Evolutionary conservation across 2,113 vertebrate species (phyloP).

Genomic region (Nibea coibor): DNA sequence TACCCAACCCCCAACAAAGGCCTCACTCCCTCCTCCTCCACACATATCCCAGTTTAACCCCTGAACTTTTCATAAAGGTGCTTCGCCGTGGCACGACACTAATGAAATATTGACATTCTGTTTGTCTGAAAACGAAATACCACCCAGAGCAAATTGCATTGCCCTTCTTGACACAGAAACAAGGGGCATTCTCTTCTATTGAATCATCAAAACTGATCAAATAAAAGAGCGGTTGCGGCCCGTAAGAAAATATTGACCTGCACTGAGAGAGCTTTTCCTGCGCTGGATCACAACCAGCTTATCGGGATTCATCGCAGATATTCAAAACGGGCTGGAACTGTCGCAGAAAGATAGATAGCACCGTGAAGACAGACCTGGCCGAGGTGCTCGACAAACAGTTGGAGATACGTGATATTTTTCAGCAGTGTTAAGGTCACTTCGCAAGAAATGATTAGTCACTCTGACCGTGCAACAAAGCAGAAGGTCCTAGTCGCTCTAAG

Average conservation of each 20-base stretch:
- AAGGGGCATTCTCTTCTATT: slow-evolving; percentile 4
- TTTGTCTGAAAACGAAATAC: background rate
- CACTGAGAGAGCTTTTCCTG: slow-evolving; percentile 1
- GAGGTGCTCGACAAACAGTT: background rate
- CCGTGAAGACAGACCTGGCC: background rate
- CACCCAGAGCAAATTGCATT: slow-evolving; percentile 15
- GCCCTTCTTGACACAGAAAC: background rate
- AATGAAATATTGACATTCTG: slow-evolving; percentile 12
- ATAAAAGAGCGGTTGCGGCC: slow-evolving; percentile 13
- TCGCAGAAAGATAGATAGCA: background rate
- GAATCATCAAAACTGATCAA: slow-evolving; percentile 22
- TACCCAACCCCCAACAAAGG: too few species aligned
- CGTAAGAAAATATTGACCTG: slow-evolving; percentile 15
- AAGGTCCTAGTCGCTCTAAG: background rate
- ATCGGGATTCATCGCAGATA: slow-evolving; percentile 9
- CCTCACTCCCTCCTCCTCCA: too few species aligned
- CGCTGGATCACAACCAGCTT: slow-evolving; percentile 15
- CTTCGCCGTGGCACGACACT: background rate
- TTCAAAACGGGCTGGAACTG: background rate
- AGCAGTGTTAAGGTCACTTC: background rate
- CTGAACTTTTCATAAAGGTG: background rate
- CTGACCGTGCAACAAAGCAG: background rate
- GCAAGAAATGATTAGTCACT: background rate
- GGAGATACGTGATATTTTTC: background rate
- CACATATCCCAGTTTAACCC: background rate